Base-by-base conservation (phyloP, 37 sponge, comb jelly and placozoan genomes). In the Tethya wilhelma region DNA sequence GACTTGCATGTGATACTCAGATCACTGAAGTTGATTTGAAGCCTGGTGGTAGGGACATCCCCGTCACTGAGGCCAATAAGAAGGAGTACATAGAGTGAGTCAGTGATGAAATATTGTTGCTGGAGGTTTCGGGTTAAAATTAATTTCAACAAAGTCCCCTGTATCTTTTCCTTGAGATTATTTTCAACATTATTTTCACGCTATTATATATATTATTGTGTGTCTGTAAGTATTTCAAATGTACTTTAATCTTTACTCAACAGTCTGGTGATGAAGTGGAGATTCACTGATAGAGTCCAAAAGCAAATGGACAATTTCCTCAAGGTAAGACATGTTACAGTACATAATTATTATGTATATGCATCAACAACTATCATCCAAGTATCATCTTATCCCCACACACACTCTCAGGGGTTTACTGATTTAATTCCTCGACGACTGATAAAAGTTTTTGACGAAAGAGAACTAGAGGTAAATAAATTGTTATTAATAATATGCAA, bases 231-330 rank as follows among this genome's bases (percentile, higher is more conserved):
- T 49, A 17, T 49, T 17, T 19, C 55, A 17, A 49, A 49, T 45
- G 2, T 31, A 29, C 22, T 71, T 6, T 66, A 38, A 28, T 34
- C 37, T 5, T 22, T 32, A 12, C 39, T 58, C 40, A 41, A 25
- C 67, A 98, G 99, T 59, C 63, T 94, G 29, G 56, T 96, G 42
- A 90, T 98, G 29, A 88, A 96, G 72, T 96, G 95, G 95, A 86
- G 95, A 71, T 96, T 98, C 59, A 85, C 77, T 64, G 80, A 92
- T 58, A 46, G 99, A 71, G 85, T 98, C 2, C 56, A 86, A 59
- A 59, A 80, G 22, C 99, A 98, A 83, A 91, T 98, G 90, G 69
- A 89, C 58, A 82, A 85, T 4, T 96, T 98, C 79, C 74, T 83
- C 45, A 80, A 94, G 69, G 97, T 90, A 44, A 78, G 71, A 33